phyloP scores from a whole-genome alignment of 2,888 invertebrate species.

The Thymelicus sylvestris region DNA sequence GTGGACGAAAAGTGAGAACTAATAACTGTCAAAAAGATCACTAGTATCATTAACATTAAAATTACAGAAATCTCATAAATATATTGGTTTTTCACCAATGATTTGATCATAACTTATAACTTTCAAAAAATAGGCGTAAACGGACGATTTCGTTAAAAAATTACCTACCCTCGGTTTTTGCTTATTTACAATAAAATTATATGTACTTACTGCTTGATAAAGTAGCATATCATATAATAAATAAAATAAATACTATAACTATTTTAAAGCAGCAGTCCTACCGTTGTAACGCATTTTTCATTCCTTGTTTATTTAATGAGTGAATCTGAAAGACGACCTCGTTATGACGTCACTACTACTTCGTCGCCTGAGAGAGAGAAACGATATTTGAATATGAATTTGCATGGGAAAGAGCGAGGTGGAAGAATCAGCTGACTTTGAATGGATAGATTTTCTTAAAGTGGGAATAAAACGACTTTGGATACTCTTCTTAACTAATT shows the following conservation, averaged over 20 bases:
- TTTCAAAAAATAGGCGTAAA: too few relatives aligned
- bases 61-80: too few relatives aligned
- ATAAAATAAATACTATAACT: background rate
- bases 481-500: background rate
- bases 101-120: too few relatives aligned
- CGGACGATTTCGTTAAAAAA: too few relatives aligned
- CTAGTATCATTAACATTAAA: too few relatives aligned
- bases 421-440: slow-evolving; percentile 59
- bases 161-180: too few relatives aligned
- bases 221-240: too few relatives aligned
- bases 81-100: too few relatives aligned
- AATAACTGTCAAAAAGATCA: too few relatives aligned
- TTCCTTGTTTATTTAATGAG: slow-evolving; percentile 82
- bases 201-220: too few relatives aligned
- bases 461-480: slow-evolving; percentile 35
- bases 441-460: slow-evolving; percentile 77
- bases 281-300: slow-evolving; percentile 53
- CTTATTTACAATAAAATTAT: too few relatives aligned
- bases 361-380: slow-evolving; percentile 59
- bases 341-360: slow-evolving; percentile 79
- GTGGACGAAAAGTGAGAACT: too few relatives aligned
- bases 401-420: slow-evolving; percentile 53
- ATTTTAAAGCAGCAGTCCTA: slow-evolving; percentile 37
- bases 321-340: slow-evolving; percentile 78
- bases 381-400: slow-evolving; percentile 45